Conservation (phyloP, 2,888 invertebrate species). For the Rhagonycha lutea region DNA sequence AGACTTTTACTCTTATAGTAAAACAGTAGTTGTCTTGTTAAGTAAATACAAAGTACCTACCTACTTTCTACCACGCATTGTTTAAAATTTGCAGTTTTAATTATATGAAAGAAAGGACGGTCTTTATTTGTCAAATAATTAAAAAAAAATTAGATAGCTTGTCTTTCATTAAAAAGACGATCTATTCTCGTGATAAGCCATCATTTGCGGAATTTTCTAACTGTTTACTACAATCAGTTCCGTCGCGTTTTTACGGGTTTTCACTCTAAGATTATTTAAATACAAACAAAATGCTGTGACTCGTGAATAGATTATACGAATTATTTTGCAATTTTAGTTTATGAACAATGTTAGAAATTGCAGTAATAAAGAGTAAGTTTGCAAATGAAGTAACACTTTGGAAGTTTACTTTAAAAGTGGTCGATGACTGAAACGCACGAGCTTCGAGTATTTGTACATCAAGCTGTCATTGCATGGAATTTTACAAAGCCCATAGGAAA, state of each 20-base stretch:
- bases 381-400: background rate
- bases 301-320: slow-evolving; percentile 15
- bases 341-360: background rate
- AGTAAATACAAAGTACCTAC: background rate
- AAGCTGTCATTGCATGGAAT: slow-evolving; percentile 21
- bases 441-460: slow-evolving; percentile 7
- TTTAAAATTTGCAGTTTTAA: background rate
- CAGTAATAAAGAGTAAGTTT: background rate
- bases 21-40: background rate
- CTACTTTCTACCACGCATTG: background rate
- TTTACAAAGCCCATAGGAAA: slow-evolving; percentile 24
- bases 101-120: background rate
- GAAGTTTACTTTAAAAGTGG: background rate
- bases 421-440: background rate
- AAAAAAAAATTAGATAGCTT: slow-evolving; percentile 18
- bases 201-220: slow-evolving; percentile 18
- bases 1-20: background rate
- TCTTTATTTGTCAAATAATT: slow-evolving; percentile 9
- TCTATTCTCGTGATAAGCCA: slow-evolving; percentile 23
- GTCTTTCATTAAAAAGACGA: slow-evolving; percentile 23
- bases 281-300: slow-evolving; percentile 9
- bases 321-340: slow-evolving; percentile 14
- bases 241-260: slow-evolving; percentile 20
- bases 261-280: slow-evolving; percentile 18
- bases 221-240: slow-evolving; percentile 23